phyloP scores from a whole-genome alignment of 2,797 vertebrate genomes.

The Thripadectes ignobilis region DNA sequence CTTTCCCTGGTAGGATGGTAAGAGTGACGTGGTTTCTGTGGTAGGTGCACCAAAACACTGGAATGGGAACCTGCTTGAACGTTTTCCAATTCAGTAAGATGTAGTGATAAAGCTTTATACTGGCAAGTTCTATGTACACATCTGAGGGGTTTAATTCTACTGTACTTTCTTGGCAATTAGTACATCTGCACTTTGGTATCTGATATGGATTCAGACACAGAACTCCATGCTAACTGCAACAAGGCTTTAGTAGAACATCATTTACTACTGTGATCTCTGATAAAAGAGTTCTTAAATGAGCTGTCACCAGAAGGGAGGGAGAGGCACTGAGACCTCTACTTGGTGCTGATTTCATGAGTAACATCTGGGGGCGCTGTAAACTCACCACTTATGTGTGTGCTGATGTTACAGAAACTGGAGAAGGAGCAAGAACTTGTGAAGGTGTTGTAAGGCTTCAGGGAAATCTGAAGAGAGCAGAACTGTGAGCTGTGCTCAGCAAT shows the following conservation, averaged over 20 bases:
- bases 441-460: neutral
- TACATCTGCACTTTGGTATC: neutral
- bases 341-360: slow-evolving; percentile 10
- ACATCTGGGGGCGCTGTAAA: slow-evolving; percentile 43
- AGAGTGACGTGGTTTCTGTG: neutral
- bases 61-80: neutral
- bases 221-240: neutral
- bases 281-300: neutral
- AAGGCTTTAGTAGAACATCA: neutral
- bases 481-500: neutral
- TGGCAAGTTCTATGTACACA: neutral
- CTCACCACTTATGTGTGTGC: neutral
- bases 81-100: neutral
- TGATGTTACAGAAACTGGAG: slow-evolving; percentile 4
- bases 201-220: neutral
- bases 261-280: neutral
- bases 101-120: neutral
- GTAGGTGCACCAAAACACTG: neutral
- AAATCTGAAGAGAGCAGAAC: neutral
- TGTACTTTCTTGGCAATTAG: neutral
- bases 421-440: neutral
- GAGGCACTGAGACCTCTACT: neutral
- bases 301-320: neutral
- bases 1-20: neutral
- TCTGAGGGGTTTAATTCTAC: neutral